Evolutionary conservation across 1,140 invertebrate species (phyloP).

Genomic region (Achroia grisella): DNA sequence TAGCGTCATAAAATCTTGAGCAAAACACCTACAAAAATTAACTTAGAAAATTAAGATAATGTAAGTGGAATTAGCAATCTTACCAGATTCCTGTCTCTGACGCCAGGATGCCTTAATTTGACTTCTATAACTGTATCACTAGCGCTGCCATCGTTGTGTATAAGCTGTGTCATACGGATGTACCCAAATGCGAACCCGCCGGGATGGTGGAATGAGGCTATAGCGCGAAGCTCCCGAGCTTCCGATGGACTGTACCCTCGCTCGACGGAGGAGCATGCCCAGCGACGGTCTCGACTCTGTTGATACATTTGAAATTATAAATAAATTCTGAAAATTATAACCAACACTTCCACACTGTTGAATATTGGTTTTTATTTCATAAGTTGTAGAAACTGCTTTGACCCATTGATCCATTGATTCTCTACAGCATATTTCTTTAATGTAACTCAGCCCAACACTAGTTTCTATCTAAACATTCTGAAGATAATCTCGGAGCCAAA

Average conservation of each 20-base stretch:
- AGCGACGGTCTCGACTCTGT: slow-evolving; percentile 74
- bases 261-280: slow-evolving; percentile 89
- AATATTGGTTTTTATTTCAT: no score
- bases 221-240: slow-evolving; percentile 87
- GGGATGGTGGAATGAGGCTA: slow-evolving; percentile 95
- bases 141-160: slow-evolving; percentile 88
- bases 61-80: slow-evolving; percentile 28
- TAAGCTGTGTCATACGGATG: slow-evolving; percentile 89
- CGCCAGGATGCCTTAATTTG: slow-evolving; percentile 88
- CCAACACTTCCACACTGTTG: no score
- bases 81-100: slow-evolving; percentile 86
- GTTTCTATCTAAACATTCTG: no score
- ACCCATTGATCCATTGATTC: no score
- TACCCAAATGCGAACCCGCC: slow-evolving; percentile 90
- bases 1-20: no score
- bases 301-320: no score
- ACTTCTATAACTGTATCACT: slow-evolving; percentile 94
- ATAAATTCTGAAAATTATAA: no score
- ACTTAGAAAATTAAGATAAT: not conserved
- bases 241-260: slow-evolving; percentile 90
- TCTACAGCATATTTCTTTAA: no score
- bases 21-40: no score
- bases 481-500: no score
- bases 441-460: no score
- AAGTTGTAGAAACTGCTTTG: no score